Percentiles rank a stretch among this genome's conserved stretches.
phyloP scores from a whole-genome alignment of 2,113 vertebrate species.

The Pelobates fuscus region DNA sequence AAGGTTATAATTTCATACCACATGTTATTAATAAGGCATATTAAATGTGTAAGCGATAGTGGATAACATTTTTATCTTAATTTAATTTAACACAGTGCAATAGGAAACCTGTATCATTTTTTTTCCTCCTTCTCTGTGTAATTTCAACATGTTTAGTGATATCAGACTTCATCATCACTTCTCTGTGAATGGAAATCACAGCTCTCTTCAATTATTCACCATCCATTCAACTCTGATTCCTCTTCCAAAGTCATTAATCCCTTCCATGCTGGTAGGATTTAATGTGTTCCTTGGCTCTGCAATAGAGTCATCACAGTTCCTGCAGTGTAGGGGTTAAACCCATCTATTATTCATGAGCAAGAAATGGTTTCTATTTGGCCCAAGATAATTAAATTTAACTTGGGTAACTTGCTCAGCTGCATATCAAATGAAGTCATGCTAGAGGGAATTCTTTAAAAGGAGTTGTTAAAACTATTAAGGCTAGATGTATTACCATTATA shows the following conservation, averaged over 20 bases:
- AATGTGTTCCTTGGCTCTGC: background rate
- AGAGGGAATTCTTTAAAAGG: constrained; percentile 30
- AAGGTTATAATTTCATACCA: too few relatives aligned
- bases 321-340: background rate
- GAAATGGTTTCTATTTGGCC: constrained; percentile 35
- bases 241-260: constrained; percentile 27
- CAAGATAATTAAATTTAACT: constrained; percentile 48
- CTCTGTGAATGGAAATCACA: constrained; percentile 40
- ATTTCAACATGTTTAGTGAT: constrained; percentile 6
- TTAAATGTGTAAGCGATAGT: background rate
- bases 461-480: background rate
- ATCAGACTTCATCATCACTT: constrained; percentile 19
- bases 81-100: background rate
- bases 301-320: too few relatives aligned
- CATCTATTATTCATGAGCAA: constrained; percentile 21
- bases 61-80: constrained; percentile 12
- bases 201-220: constrained; percentile 40
- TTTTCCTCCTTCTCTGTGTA: background rate
- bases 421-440: constrained; percentile 36
- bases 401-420: constrained; percentile 44
- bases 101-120: background rate
- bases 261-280: background rate
- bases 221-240: background rate
- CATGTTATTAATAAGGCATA: constrained; percentile 18
- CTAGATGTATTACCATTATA: background rate